Conservation (phyloP, 2,797 vertebrate species). For the Tangara arthus region DNA sequence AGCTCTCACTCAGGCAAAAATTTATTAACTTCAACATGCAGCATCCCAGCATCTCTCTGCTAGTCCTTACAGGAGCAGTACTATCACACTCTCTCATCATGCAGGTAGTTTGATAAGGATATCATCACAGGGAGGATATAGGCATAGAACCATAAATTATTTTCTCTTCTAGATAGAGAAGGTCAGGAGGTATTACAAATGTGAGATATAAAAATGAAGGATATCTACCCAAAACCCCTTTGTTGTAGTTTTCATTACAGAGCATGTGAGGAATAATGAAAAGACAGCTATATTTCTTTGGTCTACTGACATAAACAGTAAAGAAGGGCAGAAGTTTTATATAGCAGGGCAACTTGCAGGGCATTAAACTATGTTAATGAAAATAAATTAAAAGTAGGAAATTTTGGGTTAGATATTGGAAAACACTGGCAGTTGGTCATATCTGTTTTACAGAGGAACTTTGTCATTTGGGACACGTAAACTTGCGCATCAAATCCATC, state of each 20-base stretch:
- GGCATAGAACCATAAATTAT: neutral
- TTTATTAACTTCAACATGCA: neutral
- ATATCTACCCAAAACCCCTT: neutral
- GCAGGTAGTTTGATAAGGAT: neutral
- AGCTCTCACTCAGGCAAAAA: neutral
- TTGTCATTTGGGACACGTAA: neutral
- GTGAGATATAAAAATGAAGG: neutral
- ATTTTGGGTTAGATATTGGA: neutral
- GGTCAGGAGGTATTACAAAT: neutral
- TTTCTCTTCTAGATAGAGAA: neutral
- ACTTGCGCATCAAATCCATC: neutral
- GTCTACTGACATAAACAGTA: neutral
- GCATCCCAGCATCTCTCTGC: neutral
- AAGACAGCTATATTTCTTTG: neutral
- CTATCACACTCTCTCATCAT: neutral
- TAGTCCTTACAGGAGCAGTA: neutral
- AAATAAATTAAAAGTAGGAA: neutral
- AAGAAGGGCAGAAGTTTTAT: neutral
- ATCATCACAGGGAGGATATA: neutral
- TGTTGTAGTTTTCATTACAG: neutral
- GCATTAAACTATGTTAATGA: neutral
- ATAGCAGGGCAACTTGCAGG: neutral
- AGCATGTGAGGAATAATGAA: neutral
- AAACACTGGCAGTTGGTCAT: neutral
- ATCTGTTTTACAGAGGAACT: neutral